Percentiles rank a stretch among this genome's conserved stretches.
phyloP scores from a whole-genome alignment of 2,888 invertebrate genomes.

The Conistra vaccinii region DNA sequence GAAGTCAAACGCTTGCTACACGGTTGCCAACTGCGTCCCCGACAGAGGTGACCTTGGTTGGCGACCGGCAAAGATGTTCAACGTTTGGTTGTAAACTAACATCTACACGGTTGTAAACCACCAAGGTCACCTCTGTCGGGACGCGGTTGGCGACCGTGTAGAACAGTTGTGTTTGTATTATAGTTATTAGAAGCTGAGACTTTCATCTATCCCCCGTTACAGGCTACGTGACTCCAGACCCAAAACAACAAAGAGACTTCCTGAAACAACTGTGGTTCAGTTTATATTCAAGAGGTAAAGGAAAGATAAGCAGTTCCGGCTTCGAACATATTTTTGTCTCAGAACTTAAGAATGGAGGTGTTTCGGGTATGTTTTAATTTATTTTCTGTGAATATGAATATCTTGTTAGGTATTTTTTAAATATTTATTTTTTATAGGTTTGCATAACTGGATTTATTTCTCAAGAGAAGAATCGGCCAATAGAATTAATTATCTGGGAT shows the following conservation, averaged over 20 bases:
- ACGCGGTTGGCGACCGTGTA: no score
- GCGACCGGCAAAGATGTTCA: no score
- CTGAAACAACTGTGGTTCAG: slow-evolving; percentile 95
- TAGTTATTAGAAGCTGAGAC: not conserved
- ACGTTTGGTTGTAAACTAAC: no score
- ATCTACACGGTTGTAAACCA: no score
- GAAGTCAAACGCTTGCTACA: no score
- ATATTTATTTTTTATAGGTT: slow-evolving; percentile 85
- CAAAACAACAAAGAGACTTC: slow-evolving; percentile 93
- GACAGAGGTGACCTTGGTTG: no score
- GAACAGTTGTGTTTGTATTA: not conserved
- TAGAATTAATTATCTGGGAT: slow-evolving; percentile 94
- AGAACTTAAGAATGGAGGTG: slow-evolving; percentile 94
- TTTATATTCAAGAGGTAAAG: slow-evolving; percentile 95
- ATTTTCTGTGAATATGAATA: not conserved
- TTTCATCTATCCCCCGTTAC: slow-evolving; percentile 53
- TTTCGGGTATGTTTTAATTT: slow-evolving; percentile 86
- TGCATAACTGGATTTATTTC: slow-evolving; percentile 98
- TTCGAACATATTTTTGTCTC: slow-evolving; percentile 98
- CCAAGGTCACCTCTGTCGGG: no score
- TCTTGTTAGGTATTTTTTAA: not conserved
- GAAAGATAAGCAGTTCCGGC: slow-evolving; percentile 96
- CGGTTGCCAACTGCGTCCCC: no score
- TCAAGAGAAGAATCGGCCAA: slow-evolving; percentile 94
- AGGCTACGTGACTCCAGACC: slow-evolving; percentile 92